These are phyloP conservation scores for Hanleya hanleyi DNA, from an alignment of 2,888 invertebrate genomes.

Conservation along the genomic window DNA sequence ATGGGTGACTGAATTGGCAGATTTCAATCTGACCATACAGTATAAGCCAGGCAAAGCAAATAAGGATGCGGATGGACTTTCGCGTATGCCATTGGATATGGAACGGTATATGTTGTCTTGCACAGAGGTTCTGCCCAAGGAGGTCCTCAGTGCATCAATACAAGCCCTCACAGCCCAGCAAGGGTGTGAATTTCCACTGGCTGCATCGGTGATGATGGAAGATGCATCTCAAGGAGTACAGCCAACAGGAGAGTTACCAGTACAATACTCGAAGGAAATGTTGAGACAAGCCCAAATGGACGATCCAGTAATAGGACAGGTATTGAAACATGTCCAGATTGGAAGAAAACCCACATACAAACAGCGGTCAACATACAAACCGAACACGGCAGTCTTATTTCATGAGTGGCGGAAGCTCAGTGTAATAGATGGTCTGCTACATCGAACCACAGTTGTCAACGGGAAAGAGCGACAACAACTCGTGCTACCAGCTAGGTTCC, in stretches of 20 bases:
- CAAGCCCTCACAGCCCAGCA: neutral
- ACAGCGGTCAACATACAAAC: neutral
- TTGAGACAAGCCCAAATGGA: neutral
- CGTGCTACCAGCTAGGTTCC: too few relatives aligned
- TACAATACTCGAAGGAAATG: neutral
- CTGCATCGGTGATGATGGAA: neutral
- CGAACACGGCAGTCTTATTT: neutral
- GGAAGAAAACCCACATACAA: neutral
- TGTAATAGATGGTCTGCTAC: neutral
- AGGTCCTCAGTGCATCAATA: neutral
- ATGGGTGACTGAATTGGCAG: constrained; percentile 16
- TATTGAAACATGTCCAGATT: neutral
- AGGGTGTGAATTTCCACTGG: neutral
- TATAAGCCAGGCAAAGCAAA: constrained; percentile 21
- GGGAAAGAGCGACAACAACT: too few relatives aligned
- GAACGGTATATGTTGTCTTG: constrained; percentile 12
- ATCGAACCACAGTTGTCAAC: neutral
- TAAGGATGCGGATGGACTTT: constrained; percentile 19
- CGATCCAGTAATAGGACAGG: neutral
- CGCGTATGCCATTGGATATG: constrained; percentile 22
- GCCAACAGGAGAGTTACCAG: neutral
- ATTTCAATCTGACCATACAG: constrained; percentile 14
- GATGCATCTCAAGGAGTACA: neutral
- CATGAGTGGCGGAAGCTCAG: neutral
- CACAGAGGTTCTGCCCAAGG: constrained; percentile 1